Evolutionary conservation across 2,113 vertebrate genomes (phyloP), one percentile per base, ranked within the genome.

Genomic region (Callaeas wilsoni): DNA sequence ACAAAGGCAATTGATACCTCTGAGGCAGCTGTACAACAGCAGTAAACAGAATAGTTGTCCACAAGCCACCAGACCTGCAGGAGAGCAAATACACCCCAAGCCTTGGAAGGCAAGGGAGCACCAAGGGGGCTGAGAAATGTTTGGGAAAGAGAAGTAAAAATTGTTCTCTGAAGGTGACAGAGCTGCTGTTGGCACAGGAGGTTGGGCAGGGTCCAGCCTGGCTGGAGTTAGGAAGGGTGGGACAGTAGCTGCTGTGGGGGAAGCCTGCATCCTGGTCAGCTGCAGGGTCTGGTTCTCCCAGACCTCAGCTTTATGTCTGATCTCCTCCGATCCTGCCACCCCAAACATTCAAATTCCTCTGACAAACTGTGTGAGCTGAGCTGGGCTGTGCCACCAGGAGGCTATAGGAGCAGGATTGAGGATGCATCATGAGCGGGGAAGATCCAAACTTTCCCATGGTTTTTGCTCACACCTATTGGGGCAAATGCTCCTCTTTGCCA

Each of bases 1-100:
- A 93, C 97, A 94, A 93, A 91, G 64, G 91, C 95, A 94, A 95
- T 84, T 94, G 94, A 96, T 95, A 79, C 84, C 74, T 87, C 68
- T 0, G 7, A 94, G 92, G 93, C 59, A 93, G 90, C 92, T 96
- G 89, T 96, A 84, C 68, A 87, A 65, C 71, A 64, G 47, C 85
- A 76, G 84, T 80, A 84, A 94, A 95, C 90, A 47, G 73, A 91
- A 90, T 44, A 81, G 41, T 1, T 68, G 74, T 46, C 70, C 64
- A 65, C 47, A 88, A 93, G 80, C 37, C 56, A 64, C 70, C 30
- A 65, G 84, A 87, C 15, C 41, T 87, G 82, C 30, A 62, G 73
- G 50, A 91, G 37, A 75, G 68, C 59, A 89, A 76, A 76, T 11
- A 64, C 6, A 26, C 6, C 10, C n/a, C 8, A 0, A 27, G 39